A percentile compares a stretch with the other conserved stretches of the same genome.
Conservation (phyloP, 2,888 invertebrate genomes). For the Cephus sareptanus region DNA sequence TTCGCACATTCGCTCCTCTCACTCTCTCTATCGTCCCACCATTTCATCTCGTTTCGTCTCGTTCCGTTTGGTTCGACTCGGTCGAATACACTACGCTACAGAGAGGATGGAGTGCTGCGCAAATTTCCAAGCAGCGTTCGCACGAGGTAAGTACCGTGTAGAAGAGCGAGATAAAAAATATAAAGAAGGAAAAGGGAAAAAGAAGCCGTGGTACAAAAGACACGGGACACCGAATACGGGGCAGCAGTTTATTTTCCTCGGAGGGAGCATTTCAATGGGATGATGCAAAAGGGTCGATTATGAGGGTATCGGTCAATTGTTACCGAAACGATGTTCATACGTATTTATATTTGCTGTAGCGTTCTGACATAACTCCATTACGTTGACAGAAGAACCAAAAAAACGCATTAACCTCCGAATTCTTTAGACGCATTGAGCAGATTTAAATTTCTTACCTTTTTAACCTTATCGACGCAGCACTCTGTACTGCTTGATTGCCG, state of each 20-base stretch:
- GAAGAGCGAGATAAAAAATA: neutral
- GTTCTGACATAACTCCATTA: neutral
- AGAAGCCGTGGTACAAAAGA: neutral
- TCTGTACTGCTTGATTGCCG: neutral
- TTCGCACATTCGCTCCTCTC: neutral
- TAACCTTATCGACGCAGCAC: neutral
- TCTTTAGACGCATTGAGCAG: neutral
- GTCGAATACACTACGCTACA: neutral
- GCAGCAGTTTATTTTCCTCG: neutral
- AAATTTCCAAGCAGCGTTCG: slow-evolving; percentile 21
- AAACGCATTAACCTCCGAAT: neutral
- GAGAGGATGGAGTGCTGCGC: slow-evolving; percentile 23
- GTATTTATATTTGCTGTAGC: neutral
- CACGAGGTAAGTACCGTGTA: neutral
- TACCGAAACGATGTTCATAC: neutral
- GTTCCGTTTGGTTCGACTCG: neutral
- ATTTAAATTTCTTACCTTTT: neutral
- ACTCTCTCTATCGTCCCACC: neutral
- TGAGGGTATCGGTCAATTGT: neutral
- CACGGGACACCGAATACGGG: neutral
- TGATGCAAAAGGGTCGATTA: neutral
- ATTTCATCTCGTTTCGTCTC: neutral
- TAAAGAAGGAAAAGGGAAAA: neutral
- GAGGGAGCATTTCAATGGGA: neutral
- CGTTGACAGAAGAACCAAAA: neutral